Conservation (phyloP, 2,888 invertebrate genomes). For the Lacanobia wlatinum region DNA sequence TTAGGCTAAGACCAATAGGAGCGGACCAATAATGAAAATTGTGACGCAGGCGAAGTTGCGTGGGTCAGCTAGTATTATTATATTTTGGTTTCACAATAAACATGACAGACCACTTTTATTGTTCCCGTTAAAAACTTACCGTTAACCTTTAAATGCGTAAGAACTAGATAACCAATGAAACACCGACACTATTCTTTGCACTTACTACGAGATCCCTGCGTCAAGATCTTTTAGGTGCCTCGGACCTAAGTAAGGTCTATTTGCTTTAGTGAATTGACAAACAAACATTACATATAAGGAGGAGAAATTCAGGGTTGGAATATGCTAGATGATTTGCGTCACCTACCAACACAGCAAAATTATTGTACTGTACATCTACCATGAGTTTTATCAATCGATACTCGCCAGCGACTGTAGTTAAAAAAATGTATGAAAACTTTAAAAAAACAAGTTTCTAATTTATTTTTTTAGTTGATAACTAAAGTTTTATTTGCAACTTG, state of each 20-base stretch:
- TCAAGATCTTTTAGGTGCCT: conserved; percentile 10
- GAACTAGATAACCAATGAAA: background rate
- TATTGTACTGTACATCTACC: too few species aligned
- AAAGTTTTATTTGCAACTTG: too few species aligned
- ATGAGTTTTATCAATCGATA: too few species aligned
- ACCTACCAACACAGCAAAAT: too few species aligned
- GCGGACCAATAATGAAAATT: too few species aligned
- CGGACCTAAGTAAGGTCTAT: conserved; percentile 19
- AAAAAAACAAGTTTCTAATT: too few species aligned
- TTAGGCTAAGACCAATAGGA: too few species aligned
- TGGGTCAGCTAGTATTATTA: too few species aligned
- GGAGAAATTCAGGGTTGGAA: conserved; percentile 75
- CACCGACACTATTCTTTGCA: conserved; percentile 3
- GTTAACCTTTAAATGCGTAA: conserved; percentile 1
- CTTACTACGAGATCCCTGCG: background rate
- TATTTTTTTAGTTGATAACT: too few species aligned
- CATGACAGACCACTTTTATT: background rate
- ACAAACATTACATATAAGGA: conserved; percentile 78
- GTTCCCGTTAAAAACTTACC: background rate
- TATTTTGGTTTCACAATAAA: background rate
- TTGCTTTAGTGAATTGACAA: conserved; percentile 14
- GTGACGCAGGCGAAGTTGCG: too few species aligned
- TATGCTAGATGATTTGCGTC: conserved; percentile 73
- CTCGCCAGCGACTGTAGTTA: too few species aligned
- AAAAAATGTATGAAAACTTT: too few species aligned